phyloP scores from a whole-genome alignment of 2,797 vertebrate genomes.

The Gymnothorax reevesii region DNA sequence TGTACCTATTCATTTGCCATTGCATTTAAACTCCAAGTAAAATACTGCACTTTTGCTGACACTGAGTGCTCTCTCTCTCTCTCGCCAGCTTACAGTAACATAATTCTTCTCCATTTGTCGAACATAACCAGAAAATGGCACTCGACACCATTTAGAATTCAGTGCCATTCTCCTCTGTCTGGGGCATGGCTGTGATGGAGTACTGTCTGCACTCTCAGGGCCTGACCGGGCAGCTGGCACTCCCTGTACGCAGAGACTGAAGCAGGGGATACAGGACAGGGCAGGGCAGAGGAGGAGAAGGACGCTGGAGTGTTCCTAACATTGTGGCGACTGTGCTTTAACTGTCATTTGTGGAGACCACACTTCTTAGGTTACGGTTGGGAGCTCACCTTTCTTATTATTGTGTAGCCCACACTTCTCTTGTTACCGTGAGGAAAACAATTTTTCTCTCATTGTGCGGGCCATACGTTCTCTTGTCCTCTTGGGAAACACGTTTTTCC shows the following conservation, averaged over 20 bases:
- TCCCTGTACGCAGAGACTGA: not conserved
- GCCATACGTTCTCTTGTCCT: too few relatives aligned
- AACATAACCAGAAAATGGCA: not conserved
- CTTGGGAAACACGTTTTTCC: too few relatives aligned
- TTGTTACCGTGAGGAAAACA: not conserved
- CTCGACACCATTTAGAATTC: not conserved
- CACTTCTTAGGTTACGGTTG: not conserved
- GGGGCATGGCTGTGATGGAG: not conserved
- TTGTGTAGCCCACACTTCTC: not conserved
- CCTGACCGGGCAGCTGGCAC: not conserved
- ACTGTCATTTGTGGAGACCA: too few relatives aligned
- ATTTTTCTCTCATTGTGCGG: not conserved
- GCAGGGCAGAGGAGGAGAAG: not conserved
- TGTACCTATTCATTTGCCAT: too few relatives aligned
- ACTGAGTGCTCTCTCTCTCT: too few relatives aligned
- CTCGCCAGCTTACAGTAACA: too few relatives aligned
- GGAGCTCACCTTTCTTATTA: not conserved
- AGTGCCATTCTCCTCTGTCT: not conserved
- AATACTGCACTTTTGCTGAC: too few relatives aligned
- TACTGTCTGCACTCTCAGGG: not conserved
- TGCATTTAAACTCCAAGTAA: too few relatives aligned
- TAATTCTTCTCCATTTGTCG: not conserved
- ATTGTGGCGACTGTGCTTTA: not conserved
- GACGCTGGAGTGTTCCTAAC: not conserved
- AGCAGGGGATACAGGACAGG: not conserved